These are phyloP conservation scores for Oasisia sp. DNA, from an alignment of 2,888 invertebrate species.

Conservation along the genomic window DNA sequence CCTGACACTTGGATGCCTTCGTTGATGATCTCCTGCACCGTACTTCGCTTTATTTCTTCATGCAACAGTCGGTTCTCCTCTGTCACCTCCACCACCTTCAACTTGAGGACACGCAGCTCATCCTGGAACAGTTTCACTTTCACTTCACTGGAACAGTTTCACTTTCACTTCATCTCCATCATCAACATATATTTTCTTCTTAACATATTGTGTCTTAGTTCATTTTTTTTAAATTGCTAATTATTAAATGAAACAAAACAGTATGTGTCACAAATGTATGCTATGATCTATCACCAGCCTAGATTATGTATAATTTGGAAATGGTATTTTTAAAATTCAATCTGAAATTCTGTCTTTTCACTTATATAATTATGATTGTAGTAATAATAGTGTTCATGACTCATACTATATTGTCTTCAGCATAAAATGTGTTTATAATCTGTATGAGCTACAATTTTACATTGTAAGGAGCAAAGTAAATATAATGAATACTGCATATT, in stretches of 20 bases:
- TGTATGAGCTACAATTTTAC: not conserved
- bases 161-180: not conserved
- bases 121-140: slow-evolving; percentile 47
- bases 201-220: not conserved
- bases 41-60: slow-evolving; percentile 57
- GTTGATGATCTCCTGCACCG: slow-evolving; percentile 37
- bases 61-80: slow-evolving; percentile 61
- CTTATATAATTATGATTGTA: not conserved
- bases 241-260: not conserved
- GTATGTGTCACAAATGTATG: not conserved
- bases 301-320: not conserved
- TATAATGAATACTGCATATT: not conserved
- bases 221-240: not conserved
- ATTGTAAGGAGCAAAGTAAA: not conserved
- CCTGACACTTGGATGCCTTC: slow-evolving; percentile 35
- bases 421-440: not conserved
- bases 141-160: slow-evolving; percentile 43
- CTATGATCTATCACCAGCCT: no score
- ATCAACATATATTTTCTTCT: not conserved
- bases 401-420: not conserved
- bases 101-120: slow-evolving; percentile 54
- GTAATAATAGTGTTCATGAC: no score
- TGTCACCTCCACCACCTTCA: slow-evolving; percentile 53
- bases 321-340: not conserved
- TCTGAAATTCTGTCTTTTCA: not conserved